Base-by-base conservation (phyloP, 2,888 invertebrate genomes). In the Steinernema scapterisci region DNA sequence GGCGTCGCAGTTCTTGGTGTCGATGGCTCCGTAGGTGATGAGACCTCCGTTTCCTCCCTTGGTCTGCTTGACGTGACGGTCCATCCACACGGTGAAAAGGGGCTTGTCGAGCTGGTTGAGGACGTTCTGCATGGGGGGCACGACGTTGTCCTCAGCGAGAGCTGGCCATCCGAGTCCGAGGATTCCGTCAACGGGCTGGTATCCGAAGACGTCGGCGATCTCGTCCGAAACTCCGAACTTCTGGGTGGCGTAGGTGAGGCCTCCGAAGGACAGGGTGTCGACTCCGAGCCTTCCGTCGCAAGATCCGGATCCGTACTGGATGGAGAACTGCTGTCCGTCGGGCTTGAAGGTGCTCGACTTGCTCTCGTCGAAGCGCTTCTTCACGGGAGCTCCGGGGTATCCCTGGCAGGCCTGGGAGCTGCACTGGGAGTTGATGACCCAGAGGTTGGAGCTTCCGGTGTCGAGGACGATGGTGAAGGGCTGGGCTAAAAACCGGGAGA, bases 81-180 rank as follows among this genome's bases (percentile, higher is more conserved):
- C 94, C 76, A 99, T 91, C 88, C 95, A 99, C 90, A 97, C 97
- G 31, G 96, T 95, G 90, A 99, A 97, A 70, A 96, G 89, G 0
- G 95, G 92, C 81, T 91, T 88, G 25, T 84, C 81, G 0, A 89
- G 82, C 89, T 97, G 95, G 63, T 91, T 90, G 76, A 94, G 91
- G 93, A 97, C 93, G 88, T 93, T 93, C 89, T 96, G 92, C 89
- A 99, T 95, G 72, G 95, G 94, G 0, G 97, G 95, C 48, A 91
- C 90, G 72, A 97, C 96, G 76, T 92, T 92, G 90, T 96, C 95
- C 77, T 97, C 95, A 0, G 97, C 91, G 87, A 99, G 80, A 21
- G 83, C 76, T 72, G 84, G 85, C 84, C 84, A 85, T 76, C 84
- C 85, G 72, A 85, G 81, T 75, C 85, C 85, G 74, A 84, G 75